phyloP scores from a whole-genome alignment of 2,797 vertebrate species.

The Crenichthys baileyi region DNA sequence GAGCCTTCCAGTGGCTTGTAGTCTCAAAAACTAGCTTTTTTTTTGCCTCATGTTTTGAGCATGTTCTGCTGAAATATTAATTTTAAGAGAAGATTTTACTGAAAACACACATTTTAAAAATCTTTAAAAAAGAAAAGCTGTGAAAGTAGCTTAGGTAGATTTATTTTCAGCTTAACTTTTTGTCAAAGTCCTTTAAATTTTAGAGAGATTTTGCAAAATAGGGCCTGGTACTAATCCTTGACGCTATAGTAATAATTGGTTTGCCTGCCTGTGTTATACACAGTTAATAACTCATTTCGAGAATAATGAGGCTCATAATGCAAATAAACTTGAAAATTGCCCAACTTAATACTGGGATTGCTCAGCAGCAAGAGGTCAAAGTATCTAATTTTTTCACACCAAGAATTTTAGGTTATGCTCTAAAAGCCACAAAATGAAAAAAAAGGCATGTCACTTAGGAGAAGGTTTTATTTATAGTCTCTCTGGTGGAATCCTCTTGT shows the following conservation, averaged over 20 bases:
- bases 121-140: not conserved
- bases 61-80: not conserved
- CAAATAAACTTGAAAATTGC: not conserved
- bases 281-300: not conserved
- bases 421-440: not conserved
- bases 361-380: too few relatives aligned
- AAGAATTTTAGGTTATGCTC: not conserved
- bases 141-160: not conserved
- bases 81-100: not conserved
- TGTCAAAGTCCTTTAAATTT: not conserved
- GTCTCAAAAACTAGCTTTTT: not conserved
- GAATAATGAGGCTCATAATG: not conserved
- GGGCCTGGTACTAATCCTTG: not conserved
- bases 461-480: slow-evolving; percentile 7
- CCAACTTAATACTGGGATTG: not conserved
- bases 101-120: not conserved
- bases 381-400: not conserved
- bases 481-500: slow-evolving; percentile 17
- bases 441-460: not conserved
- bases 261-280: too few relatives aligned
- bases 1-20: not conserved
- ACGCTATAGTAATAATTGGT: not conserved
- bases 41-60: not conserved
- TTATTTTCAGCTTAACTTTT: not conserved
- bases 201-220: not conserved